Evolutionary conservation across 2,113 vertebrate genomes (phyloP).

Genomic region (Proteles cristata): DNA sequence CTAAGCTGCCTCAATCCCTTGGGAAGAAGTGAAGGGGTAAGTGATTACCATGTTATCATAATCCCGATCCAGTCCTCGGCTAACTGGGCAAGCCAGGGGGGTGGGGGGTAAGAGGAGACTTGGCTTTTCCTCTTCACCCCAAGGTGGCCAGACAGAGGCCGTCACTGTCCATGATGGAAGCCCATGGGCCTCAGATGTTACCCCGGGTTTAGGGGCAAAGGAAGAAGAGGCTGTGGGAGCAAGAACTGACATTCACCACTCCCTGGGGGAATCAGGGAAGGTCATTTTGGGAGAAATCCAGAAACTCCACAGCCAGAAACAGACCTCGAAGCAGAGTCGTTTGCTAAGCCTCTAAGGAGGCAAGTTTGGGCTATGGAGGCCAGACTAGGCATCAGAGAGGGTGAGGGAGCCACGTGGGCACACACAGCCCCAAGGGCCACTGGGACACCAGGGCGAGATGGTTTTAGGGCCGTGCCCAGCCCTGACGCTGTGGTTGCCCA

Average conservation of each 20-base stretch:
- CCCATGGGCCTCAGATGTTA: background rate
- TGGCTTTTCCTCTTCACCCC: fast-evolving
- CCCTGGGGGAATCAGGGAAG: background rate
- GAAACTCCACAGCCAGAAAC: background rate
- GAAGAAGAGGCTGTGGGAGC: background rate
- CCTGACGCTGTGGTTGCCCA: fast-evolving
- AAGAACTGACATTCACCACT: background rate
- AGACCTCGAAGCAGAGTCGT: background rate
- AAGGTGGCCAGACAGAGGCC: too few relatives aligned
- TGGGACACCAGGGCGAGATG: fast-evolving
- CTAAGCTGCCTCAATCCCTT: background rate
- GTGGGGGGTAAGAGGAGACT: background rate
- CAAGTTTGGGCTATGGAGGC: background rate
- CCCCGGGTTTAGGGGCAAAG: background rate
- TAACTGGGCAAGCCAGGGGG: background rate
- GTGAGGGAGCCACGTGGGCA: fast-evolving
- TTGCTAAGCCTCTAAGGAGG: background rate
- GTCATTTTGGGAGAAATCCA: background rate
- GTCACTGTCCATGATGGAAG: fast-evolving
- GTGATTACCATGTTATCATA: background rate
- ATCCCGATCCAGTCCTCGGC: background rate
- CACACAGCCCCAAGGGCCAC: background rate
- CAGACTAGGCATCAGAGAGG: background rate
- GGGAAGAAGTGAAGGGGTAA: background rate
- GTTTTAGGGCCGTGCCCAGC: background rate